A percentile compares a stretch with the other conserved stretches of the same genome.
These are phyloP conservation scores for Drosophila suboccidentalis DNA, from an alignment of 2,888 invertebrate species.

Conservation along the genomic window DNA sequence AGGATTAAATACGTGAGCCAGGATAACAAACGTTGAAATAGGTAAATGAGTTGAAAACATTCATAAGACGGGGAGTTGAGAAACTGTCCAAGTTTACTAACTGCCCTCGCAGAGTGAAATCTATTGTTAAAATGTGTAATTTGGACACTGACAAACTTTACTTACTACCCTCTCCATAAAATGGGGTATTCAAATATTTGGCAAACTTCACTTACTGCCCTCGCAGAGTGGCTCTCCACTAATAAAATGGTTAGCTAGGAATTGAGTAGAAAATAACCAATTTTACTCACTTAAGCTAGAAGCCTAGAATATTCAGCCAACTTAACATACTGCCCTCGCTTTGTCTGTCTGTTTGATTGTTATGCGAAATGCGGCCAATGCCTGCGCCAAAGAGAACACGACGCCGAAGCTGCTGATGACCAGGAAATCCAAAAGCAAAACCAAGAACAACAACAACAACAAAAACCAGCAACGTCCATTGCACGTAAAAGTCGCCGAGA, in stretches of 20 bases:
- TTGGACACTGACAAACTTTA: too few relatives aligned
- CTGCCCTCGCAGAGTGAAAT: neutral
- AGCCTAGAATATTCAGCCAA: neutral
- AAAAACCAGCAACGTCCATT: slow-evolving; percentile 41
- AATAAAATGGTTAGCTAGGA: too few relatives aligned
- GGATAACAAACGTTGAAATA: slow-evolving; percentile 50
- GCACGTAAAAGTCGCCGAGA: slow-evolving; percentile 78
- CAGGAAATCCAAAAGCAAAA: slow-evolving; percentile 64
- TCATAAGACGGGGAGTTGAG: too few relatives aligned
- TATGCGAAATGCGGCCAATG: slow-evolving; percentile 56
- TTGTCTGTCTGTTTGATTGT: neutral
- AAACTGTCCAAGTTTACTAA: neutral
- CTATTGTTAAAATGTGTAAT: neutral
- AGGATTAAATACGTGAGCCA: slow-evolving; percentile 35
- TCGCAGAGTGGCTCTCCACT: too few relatives aligned
- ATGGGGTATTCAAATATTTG: too few relatives aligned
- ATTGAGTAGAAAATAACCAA: too few relatives aligned
- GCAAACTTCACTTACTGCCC: too few relatives aligned
- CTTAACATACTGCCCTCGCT: neutral
- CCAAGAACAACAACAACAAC: slow-evolving; percentile 10
- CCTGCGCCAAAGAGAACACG: slow-evolving; percentile 24
- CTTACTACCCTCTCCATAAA: too few relatives aligned
- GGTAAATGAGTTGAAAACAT: neutral
- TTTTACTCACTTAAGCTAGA: too few relatives aligned
- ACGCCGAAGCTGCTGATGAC: slow-evolving; percentile 19